Base-by-base conservation (phyloP, 2,797 vertebrate species). In the Acanthurus tractus region DNA sequence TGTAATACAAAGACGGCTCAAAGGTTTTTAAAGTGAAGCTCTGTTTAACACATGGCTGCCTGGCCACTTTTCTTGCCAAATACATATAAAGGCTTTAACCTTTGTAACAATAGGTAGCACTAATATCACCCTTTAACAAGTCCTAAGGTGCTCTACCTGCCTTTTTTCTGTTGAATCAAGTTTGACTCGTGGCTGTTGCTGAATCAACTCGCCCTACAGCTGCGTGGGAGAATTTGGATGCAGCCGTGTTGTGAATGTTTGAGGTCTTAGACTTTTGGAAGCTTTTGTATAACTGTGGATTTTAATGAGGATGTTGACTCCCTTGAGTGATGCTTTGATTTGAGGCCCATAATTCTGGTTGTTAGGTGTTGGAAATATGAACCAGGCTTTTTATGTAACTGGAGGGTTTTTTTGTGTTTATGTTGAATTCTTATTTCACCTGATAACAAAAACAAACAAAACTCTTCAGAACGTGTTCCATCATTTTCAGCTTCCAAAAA, bases 181-280 rank as follows among this genome's bases (percentile, higher is more conserved):
- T 20, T 46, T 58, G 50, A 83, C 53, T 68, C 25, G 40, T 55
- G 72, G 55, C 45, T 54, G n/a, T 22, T 46, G 42, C 42, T 50
- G 29, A 44, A 79, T 74, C 50, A 57, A 54, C 52, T 59, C 14
- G 46, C 66, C 63, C 63, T 45, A 7, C 74, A 61, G 62, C 83
- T 84, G 69, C 46, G 53, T 56, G 58, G 71, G 68, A 77, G 59
- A 72, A 58, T 61, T 62, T 48, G 38, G 45, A 68, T 64, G 12
- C 63, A 73, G 74, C 36, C 12, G 36, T 44, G 69, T 48, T 77
- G 50, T 63, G 53, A 76, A 78, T 81, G 75, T 76, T 83, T 50
- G 61, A 81, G 36, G 71, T 82, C 78, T 74, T 13, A 78, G 58
- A 70, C 75, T 64, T 82, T 76, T 82, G 20, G 62, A 73, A 52